These are phyloP conservation scores for Myiozetetes cayanensis DNA, from an alignment of 2,113 vertebrate genomes.

Conservation along the genomic window DNA sequence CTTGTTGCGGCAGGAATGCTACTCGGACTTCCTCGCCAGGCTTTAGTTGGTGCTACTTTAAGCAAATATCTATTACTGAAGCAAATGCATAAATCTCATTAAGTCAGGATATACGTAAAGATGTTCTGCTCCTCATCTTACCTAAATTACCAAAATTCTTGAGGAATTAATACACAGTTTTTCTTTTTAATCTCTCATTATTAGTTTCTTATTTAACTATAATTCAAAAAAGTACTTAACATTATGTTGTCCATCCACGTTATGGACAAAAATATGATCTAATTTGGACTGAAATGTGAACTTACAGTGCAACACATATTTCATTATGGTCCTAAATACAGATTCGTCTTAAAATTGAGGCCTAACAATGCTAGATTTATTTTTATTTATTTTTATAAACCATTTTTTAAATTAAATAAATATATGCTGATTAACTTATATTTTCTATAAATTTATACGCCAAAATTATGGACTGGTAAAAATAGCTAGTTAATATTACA, in stretches of 20 bases:
- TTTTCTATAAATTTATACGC: not conserved
- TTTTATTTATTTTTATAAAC: not conserved
- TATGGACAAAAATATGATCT: not conserved
- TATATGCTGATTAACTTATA: not conserved
- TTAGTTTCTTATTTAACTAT: not conserved
- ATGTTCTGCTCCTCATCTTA: not conserved
- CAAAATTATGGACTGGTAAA: not conserved
- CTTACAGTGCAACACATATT: not conserved
- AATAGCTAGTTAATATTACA: not conserved
- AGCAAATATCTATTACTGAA: not conserved
- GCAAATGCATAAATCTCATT: not conserved
- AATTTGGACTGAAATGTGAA: not conserved
- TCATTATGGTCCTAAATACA: not conserved
- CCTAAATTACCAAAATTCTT: not conserved
- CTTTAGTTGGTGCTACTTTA: not conserved
- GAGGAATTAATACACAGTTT: not conserved
- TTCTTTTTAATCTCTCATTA: not conserved
- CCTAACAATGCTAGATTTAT: not conserved
- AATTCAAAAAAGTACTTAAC: not conserved
- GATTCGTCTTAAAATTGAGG: not conserved
- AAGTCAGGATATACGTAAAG: not conserved
- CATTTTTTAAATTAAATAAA: not conserved
- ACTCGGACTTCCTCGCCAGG: not conserved
- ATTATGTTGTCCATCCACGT: not conserved
- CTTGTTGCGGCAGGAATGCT: not conserved